Conservation (phyloP, 2,888 invertebrate species). For the Ormia ochracea region DNA sequence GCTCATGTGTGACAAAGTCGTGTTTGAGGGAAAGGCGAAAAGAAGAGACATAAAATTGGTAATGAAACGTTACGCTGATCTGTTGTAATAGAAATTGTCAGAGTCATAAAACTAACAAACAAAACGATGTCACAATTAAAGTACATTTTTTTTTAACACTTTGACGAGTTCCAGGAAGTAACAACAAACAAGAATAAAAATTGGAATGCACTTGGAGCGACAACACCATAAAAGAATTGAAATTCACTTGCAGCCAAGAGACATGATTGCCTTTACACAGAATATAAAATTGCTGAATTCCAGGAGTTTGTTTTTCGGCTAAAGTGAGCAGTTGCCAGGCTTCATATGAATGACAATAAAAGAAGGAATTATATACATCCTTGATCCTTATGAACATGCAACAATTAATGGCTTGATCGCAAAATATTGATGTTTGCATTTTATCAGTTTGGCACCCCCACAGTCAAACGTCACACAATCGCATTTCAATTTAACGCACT, state of each 20-base stretch:
- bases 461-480: conserved; percentile 39
- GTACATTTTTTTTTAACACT: conserved; percentile 32
- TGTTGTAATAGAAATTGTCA: conserved; percentile 12
- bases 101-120: conserved; percentile 38
- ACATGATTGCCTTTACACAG: background rate
- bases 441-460: conserved; percentile 46
- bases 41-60: conserved; percentile 41
- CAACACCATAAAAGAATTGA: no score
- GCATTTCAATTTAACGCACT: background rate
- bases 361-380: conserved; percentile 7
- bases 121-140: conserved; percentile 1
- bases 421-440: conserved; percentile 36
- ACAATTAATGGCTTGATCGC: background rate
- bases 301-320: conserved; percentile 6
- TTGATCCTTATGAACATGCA: background rate
- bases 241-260: background rate
- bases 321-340: background rate
- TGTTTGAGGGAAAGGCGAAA: background rate
- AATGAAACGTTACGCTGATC: conserved; percentile 38
- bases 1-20: background rate
- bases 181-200: background rate
- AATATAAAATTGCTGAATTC: conserved; percentile 3
- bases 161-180: conserved; percentile 53
- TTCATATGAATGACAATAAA: conserved; percentile 24
- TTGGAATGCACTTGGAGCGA: background rate